A percentile compares a stretch with the other conserved stretches of the same genome.
Evolutionary conservation across 2,113 vertebrate genomes (phyloP).

Genomic region (Labeo catla): DNA sequence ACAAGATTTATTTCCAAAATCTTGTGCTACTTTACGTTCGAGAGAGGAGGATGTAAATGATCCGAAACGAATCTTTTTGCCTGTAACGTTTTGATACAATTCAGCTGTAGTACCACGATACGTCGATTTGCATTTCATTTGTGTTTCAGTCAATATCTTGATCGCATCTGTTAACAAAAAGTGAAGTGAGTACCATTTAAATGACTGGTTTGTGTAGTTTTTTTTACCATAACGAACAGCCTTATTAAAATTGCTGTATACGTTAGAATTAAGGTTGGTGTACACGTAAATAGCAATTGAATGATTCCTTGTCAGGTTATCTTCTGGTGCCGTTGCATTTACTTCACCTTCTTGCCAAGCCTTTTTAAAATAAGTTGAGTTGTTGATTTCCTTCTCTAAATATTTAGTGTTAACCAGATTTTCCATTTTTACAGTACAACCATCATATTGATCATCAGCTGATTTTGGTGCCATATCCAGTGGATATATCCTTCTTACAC

Average conservation of each 20-base stretch:
- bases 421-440: rapidly evolving
- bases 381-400: not conserved
- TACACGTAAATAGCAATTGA: not conserved
- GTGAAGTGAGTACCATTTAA: not conserved
- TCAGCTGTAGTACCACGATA: not conserved
- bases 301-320: not conserved
- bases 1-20: not conserved
- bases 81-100: not conserved
- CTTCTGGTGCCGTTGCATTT: not conserved
- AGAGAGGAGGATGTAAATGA: not conserved
- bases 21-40: not conserved
- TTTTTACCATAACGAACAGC: not conserved
- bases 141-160: not conserved
- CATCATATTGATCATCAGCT: not conserved
- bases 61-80: not conserved
- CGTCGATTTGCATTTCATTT: not conserved
- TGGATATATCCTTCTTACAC: not conserved
- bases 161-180: not conserved
- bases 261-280: not conserved
- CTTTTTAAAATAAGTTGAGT: not conserved
- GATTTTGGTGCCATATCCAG: not conserved
- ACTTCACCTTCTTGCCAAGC: not conserved
- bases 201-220: not conserved
- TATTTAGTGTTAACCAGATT: not conserved
- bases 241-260: not conserved